Conservation (phyloP, 2,797 vertebrate genomes). For the Phrynocephalus vlangalii region DNA sequence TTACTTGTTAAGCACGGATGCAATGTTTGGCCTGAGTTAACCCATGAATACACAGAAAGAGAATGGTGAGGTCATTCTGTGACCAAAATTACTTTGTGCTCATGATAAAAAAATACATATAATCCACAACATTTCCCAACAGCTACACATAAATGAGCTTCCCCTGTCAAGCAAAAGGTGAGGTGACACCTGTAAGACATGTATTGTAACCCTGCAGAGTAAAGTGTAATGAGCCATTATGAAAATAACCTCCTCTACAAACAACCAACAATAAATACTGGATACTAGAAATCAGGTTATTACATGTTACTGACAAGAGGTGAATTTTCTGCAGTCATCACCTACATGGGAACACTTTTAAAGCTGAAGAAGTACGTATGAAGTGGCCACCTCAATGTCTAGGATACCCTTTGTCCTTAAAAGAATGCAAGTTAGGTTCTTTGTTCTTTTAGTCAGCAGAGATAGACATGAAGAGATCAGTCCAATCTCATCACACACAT, state of each 20-base stretch:
- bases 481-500: no score
- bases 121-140: background rate
- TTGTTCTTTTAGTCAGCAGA: no score
- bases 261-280: background rate
- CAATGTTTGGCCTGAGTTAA: background rate
- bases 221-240: background rate
- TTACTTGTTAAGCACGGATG: background rate
- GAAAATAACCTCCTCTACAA: background rate
- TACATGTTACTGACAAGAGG: background rate
- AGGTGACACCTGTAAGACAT: background rate
- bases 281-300: background rate
- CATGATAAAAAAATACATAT: background rate
- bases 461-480: no score
- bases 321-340: background rate
- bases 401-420: background rate
- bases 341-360: background rate
- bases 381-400: background rate
- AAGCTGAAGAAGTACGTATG: background rate
- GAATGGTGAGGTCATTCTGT: background rate
- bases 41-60: background rate
- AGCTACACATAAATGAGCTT: background rate
- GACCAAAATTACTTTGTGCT: background rate
- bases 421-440: background rate
- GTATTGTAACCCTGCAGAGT: no score
- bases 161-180: background rate